Evolutionary conservation across 1,140 invertebrate species (phyloP).

Genomic region (Stenopsyche tienmushanensis): DNA sequence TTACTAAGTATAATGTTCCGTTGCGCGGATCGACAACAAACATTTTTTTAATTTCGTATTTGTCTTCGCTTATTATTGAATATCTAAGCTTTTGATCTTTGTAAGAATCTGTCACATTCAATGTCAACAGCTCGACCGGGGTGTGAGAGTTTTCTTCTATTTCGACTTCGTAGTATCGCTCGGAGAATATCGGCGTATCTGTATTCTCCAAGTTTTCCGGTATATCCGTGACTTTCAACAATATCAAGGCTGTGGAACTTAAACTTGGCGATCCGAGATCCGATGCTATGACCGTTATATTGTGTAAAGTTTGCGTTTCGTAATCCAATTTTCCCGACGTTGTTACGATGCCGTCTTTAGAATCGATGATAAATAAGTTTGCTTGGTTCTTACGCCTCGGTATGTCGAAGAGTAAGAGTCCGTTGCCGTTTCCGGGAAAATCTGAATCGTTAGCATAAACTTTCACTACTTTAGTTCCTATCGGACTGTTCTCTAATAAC

Average conservation of each 20-base stretch:
- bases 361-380: constrained; percentile 76
- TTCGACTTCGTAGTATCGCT: constrained; percentile 76
- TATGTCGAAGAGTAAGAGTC: constrained; percentile 73
- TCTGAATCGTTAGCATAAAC: constrained; percentile 85
- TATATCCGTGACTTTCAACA: constrained; percentile 67
- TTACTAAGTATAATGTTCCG: constrained; percentile 68
- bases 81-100: constrained; percentile 59
- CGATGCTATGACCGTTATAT: constrained; percentile 77
- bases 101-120: constrained; percentile 66
- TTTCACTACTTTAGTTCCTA: constrained; percentile 68
- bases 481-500: constrained; percentile 66
- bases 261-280: constrained; percentile 80
- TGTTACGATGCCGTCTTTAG: constrained; percentile 76
- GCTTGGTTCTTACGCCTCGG: constrained; percentile 60
- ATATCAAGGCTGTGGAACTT: constrained; percentile 73
- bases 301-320: constrained; percentile 65
- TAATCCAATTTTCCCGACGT: constrained; percentile 74
- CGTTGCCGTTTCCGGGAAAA: constrained; percentile 79
- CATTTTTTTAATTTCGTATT: constrained; percentile 55
- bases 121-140: constrained; percentile 66
- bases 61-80: constrained; percentile 61
- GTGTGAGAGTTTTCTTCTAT: constrained; percentile 72
- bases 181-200: constrained; percentile 65
- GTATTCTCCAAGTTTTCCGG: constrained; percentile 57
- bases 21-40: constrained; percentile 73